phyloP scores from a whole-genome alignment of 1,140 invertebrate genomes.

The Habropoda laboriosa region DNA sequence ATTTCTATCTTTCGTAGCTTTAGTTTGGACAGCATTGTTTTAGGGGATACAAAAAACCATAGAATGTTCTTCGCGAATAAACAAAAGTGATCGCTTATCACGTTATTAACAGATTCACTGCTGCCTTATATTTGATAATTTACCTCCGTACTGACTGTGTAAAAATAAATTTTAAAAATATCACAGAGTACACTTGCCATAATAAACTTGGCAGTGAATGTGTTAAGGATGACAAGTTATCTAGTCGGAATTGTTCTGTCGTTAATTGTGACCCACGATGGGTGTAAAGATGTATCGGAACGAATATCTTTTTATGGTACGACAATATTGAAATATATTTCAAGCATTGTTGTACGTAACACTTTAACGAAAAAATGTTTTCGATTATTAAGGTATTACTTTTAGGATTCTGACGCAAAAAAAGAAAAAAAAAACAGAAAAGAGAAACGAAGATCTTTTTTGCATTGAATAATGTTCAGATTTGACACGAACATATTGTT shows the following conservation, averaged over 20 bases:
- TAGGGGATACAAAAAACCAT: background rate
- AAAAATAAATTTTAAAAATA: background rate
- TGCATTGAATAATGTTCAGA: background rate
- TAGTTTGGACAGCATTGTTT: conserved; percentile 14
- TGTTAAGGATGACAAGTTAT: conserved; percentile 35
- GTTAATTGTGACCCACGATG: background rate
- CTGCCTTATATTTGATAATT: conserved; percentile 36
- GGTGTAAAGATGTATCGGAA: conserved; percentile 2
- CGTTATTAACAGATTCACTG: conserved; percentile 47
- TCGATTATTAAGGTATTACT: conserved; percentile 1
- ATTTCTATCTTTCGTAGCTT: background rate
- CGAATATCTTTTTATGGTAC: conserved; percentile 31
- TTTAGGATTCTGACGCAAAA: conserved; percentile 1
- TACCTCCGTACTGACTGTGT: background rate
- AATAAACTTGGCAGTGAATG: conserved; percentile 29
- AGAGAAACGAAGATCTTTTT: background rate
- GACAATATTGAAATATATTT: background rate
- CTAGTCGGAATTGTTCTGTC: conserved; percentile 33
- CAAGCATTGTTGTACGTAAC: background rate
- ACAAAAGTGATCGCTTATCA: conserved; percentile 37
- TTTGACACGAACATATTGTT: background rate
- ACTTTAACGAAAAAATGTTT: conserved; percentile 6
- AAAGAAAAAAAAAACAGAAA: background rate
- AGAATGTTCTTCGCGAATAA: conserved; percentile 65
- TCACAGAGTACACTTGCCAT: background rate